Evolutionary conservation across 1,140 invertebrate genomes (phyloP), one percentile per base, ranked within the genome.

Genomic region (Melipona quadrifasciata): DNA sequence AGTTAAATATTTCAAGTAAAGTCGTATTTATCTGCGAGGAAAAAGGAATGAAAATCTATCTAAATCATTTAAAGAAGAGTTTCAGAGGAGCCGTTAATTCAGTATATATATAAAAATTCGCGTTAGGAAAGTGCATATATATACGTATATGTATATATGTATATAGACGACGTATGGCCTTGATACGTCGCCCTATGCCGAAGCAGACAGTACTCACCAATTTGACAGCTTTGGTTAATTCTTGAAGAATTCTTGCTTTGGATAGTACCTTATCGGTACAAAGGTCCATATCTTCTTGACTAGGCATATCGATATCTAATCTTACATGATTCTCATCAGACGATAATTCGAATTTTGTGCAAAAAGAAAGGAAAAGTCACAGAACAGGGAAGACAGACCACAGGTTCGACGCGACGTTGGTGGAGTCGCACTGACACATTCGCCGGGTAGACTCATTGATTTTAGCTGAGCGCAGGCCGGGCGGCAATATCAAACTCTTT

Each of bases 221-320:
- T 92, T 95, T 95, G 86, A 95, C 94, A 85, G 95, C 93, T 86
- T 95, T 95, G 34, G 94, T 95, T 24, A 95, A 91, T 84, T 95
- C 94, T 61, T 94, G 93, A 53, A 95, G 88, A 31, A 95, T 95
- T 87, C 94, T 92, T 21, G 91, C 91, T 79, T 95, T 95, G 39
- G 94, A 94, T 24, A 94, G 89, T 51, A 95, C 91, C 76, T 95
- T 95, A 90, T 95, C 94, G 74, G 94, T 95, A 89, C 93, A 94
- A 47, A 94, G 92, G 84, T 95, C 93, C 92, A 92, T 93, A 64
- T 94, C 90, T 71, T 93, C 93, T 51, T 92, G 90, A 21, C 91
- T 91, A 79, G 92, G 94, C 94, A 94, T 94, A 70, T 89, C 89
- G 77, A 58, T 17, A 16, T 74, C 27, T 39, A 47, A 85, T 87